phyloP scores from a whole-genome alignment of 2,888 invertebrate genomes.

The Leptopilina myrica region DNA sequence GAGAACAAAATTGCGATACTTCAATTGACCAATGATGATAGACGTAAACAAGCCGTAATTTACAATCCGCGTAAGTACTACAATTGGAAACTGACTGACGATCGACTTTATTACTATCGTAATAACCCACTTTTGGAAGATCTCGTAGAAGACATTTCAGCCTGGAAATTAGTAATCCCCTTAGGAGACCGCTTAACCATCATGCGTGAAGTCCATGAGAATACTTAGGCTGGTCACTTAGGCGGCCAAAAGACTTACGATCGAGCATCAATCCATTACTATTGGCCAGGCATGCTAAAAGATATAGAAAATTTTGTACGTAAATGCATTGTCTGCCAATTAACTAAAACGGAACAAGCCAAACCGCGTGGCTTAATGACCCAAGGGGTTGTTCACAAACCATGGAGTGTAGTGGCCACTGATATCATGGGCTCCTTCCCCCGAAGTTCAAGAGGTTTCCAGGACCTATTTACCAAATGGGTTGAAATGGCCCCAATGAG shows the following conservation, averaged over 20 bases:
- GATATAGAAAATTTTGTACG: background rate
- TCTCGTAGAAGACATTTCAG: background rate
- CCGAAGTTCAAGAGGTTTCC: constrained; percentile 28
- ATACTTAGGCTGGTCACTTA: constrained; percentile 9
- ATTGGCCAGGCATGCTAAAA: background rate
- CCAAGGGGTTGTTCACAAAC: too few relatives aligned
- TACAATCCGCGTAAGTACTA: too few relatives aligned
- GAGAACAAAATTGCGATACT: too few relatives aligned
- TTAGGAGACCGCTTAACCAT: background rate
- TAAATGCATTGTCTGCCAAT: background rate
- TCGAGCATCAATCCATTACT: background rate
- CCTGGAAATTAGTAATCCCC: background rate
- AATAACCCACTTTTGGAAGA: background rate
- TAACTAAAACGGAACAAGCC: background rate
- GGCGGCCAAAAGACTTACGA: background rate
- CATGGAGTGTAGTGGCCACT: background rate
- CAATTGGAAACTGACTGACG: too few relatives aligned
- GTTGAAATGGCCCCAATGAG: background rate
- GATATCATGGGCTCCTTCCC: constrained; percentile 56
- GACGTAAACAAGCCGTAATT: too few relatives aligned
- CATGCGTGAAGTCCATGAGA: background rate
- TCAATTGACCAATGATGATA: too few relatives aligned
- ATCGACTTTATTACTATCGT: too few relatives aligned
- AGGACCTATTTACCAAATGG: constrained; percentile 53
- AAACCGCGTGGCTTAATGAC: background rate